Evolutionary conservation across 1,140 invertebrate species (phyloP), one percentile per base, ranked within the genome.

Genomic region (Scaptomyza graminum): DNA sequence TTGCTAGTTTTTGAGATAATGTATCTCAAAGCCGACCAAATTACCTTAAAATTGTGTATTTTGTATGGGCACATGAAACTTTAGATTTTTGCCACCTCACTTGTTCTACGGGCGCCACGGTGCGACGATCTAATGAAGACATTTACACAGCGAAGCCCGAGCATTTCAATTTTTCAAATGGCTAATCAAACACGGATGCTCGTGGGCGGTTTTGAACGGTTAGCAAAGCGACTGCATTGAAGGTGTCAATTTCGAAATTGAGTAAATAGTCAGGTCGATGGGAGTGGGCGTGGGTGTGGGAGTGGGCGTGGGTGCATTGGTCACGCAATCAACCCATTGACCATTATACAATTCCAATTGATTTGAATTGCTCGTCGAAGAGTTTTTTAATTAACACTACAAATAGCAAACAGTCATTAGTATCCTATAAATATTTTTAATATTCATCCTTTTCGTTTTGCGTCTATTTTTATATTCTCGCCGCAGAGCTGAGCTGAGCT

Each of bases 81-180:
- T n/a, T n/a, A n/a, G n/a, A n/a, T n/a, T n/a, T n/a, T n/a, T n/a
- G n/a, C n/a, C n/a, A n/a, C n/a, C n/a, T n/a, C n/a, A n/a, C n/a
- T n/a, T n/a, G n/a, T n/a, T n/a, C n/a, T n/a, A n/a, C n/a, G n/a
- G n/a, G n/a, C n/a, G n/a, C n/a, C n/a, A n/a, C n/a, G n/a, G n/a
- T n/a, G n/a, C n/a, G n/a, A n/a, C 18, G 18, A 5, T 7, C 16
- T 25, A 55, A 55, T 56, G 55, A 11, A 57, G 55, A 22, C 59
- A 41, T 37, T 47, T 9, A 28, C 15, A 46, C n/a, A n/a, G n/a
- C 13, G 11, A 16, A 15, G 9, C n/a, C 5, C 22, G 59, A 57
- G 50, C 56, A 76, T 22, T 69, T 76, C 59, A 80, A 81, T 84
- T 77, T 71, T 50, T 77, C 62, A 70, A 83, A 84, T 76, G 56